Conservation (phyloP, 2,113 vertebrate genomes). For the Forbesichthys agassizii region DNA sequence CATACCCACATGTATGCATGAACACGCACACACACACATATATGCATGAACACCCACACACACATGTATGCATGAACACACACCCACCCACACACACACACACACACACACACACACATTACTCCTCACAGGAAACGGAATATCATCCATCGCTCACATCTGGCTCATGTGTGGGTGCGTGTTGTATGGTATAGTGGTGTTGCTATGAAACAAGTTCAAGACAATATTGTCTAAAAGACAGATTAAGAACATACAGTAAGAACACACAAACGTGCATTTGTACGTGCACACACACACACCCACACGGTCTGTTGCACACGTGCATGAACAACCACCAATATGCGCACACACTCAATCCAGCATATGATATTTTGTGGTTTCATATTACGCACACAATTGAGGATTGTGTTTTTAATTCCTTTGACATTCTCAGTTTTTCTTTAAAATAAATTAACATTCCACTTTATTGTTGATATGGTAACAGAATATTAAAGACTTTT, state of each 20-base stretch:
- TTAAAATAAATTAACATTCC: no score
- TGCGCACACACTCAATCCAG: background rate
- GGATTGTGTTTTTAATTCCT: no score
- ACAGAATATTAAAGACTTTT: no score
- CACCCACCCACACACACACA: no score
- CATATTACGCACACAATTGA: no score
- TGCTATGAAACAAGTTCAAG: constrained; percentile 57
- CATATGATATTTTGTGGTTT: background rate
- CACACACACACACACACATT: no score
- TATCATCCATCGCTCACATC: constrained; percentile 48
- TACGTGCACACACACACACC: background rate
- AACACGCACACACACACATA: background rate
- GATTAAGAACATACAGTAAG: constrained; percentile 27
- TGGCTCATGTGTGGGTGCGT: background rate
- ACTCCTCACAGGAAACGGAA: background rate
- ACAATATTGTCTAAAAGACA: constrained; percentile 7
- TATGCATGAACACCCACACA: background rate
- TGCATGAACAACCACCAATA: background rate
- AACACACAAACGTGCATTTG: background rate
- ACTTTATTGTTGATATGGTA: no score
- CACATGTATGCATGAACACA: no score
- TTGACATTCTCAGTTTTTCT: no score
- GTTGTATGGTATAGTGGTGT: constrained; percentile 44
- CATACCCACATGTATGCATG: background rate
- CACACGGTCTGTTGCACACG: background rate